These are phyloP conservation scores for Darevskia nairensis DNA, from an alignment of 2,797 vertebrate genomes.

Conservation along the genomic window DNA sequence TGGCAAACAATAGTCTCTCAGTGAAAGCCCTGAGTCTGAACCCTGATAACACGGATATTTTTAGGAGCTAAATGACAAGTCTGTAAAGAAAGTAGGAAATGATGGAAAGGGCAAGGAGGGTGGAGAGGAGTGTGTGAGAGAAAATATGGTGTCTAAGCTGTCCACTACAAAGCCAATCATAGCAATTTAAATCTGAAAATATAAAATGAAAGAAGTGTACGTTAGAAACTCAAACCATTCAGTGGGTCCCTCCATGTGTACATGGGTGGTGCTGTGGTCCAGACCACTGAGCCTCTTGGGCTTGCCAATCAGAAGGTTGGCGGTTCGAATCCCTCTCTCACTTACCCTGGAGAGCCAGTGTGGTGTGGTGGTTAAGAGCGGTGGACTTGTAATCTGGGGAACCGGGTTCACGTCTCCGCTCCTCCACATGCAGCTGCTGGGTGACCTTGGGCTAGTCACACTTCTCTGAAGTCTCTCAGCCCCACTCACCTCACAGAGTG, in stretches of 20 bases:
- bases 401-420: no score
- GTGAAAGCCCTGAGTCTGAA: conserved; percentile 11
- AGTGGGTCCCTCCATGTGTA: not conserved
- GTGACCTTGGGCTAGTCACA: no score
- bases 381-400: no score
- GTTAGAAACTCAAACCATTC: not conserved
- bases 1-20: not conserved
- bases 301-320: no score
- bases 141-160: not conserved
- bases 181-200: not conserved
- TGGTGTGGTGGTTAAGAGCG: no score
- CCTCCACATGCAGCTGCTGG: no score
- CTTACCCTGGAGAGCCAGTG: not conserved
- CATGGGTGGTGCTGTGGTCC: not conserved
- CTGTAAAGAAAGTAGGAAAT: not conserved
- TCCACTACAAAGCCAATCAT: not conserved
- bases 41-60: not conserved
- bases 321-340: no score
- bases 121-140: no score
- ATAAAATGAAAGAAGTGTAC: not conserved
- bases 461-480: no score
- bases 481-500: no score
- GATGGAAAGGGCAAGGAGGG: not conserved
- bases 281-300: not conserved
- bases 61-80: not conserved